These are phyloP conservation scores for Epinephelus fuscoguttatus DNA, from an alignment of 2,113 vertebrate species.

Conservation along the genomic window DNA sequence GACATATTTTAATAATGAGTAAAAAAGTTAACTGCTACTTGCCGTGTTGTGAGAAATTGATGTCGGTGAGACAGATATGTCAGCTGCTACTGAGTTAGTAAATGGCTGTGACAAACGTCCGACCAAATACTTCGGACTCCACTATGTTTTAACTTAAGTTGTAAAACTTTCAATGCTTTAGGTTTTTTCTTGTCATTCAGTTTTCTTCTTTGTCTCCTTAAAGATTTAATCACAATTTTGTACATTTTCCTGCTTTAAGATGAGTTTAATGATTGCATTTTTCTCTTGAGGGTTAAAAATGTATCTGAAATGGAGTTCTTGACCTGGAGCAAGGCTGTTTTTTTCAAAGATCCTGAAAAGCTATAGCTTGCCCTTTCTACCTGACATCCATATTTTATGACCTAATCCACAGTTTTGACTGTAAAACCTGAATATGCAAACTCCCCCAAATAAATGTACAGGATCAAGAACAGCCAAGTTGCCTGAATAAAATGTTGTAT, in stretches of 20 bases:
- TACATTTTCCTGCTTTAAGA: neutral
- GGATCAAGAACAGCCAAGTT: too few relatives aligned
- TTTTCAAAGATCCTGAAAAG: neutral
- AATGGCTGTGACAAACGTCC: neutral
- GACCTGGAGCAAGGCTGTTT: neutral
- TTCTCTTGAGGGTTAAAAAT: neutral
- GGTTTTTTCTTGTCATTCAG: too few relatives aligned
- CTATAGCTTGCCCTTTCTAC: neutral
- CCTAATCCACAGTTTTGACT: neutral
- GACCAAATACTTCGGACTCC: neutral
- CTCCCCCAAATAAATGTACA: too few relatives aligned
- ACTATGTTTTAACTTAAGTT: too few relatives aligned
- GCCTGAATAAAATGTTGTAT: too few relatives aligned
- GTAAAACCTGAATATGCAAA: too few relatives aligned
- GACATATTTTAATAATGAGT: neutral
- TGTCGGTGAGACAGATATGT: neutral
- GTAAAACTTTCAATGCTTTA: too few relatives aligned
- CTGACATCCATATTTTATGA: neutral
- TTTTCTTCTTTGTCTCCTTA: too few relatives aligned
- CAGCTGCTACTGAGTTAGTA: neutral
- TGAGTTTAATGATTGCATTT: neutral
- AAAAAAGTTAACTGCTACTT: neutral
- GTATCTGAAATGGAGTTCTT: neutral
- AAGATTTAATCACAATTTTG: neutral
- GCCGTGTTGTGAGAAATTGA: neutral